Evolutionary conservation across 2,797 vertebrate genomes (phyloP), one percentile per base, ranked within the genome.

Genomic region (Calcarius lapponicus): DNA sequence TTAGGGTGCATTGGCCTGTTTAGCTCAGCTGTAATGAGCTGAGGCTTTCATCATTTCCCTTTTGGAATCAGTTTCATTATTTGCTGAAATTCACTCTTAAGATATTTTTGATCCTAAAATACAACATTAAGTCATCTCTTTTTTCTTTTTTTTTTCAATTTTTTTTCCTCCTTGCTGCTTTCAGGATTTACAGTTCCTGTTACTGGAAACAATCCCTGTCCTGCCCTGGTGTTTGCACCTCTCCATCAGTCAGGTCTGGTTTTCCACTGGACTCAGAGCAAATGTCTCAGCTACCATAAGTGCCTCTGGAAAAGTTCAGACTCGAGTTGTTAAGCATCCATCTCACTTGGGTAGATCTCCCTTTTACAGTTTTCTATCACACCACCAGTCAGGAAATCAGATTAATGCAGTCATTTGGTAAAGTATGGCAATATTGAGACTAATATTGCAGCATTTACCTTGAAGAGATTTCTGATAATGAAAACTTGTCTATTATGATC

Each of bases 11-110:
- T 50, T 90, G 88, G 72, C 73, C 92, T 91, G 76, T 67, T 96
- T 92, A 88, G 65, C 72, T 95, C 86, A 88, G 60, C 42, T 81
- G 64, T 79, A 88, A 81, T 79, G 82, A 93, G 85, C 90, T 60
- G 48, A 86, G 36, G 56, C 80, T 96, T 95, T 96, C 82, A 96
- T 94, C 71, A 83, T 80, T 83, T 88, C 69, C 57, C 28, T 79
- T 88, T 62, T 34, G 34, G 79, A 94, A 91, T 43, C 13, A 70
- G 56, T 80, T 96, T 73, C 65, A 88, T 93, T 24, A 65, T 80
- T 66, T 84, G 62, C 56, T 84, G 56, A 94, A 76, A 72, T 69
- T 81, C 58, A 79, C 50, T 86, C 34, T 84, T 85, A 78, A 75
- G 17, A 31, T 86, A 38, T 45, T 80, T 92, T 83, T 89, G 34